These are phyloP conservation scores for Phylloscopus collybita DNA, from an alignment of 2,797 vertebrate genomes.

Conservation along the genomic window DNA sequence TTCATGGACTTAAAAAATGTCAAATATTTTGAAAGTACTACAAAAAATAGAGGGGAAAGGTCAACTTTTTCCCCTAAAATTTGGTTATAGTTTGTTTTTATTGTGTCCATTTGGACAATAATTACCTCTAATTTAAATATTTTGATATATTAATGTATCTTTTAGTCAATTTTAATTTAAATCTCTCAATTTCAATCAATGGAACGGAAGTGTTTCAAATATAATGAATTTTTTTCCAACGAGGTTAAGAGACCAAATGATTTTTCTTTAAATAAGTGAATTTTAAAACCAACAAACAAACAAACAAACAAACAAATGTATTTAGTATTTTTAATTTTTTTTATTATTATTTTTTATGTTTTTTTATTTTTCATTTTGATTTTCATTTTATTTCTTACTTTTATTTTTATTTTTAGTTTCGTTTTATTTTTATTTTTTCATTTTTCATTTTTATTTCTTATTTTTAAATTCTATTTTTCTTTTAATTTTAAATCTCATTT, in stretches of 20 bases:
- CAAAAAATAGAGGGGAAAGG: background rate
- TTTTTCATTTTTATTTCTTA: background rate
- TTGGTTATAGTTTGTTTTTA: background rate
- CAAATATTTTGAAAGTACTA: background rate
- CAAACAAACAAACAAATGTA: no score
- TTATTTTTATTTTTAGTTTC: no score
- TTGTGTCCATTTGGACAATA: background rate
- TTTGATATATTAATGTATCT: background rate
- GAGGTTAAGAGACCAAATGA: rapidly evolving
- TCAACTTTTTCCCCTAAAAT: rapidly evolving
- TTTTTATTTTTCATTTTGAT: background rate
- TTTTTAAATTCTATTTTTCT: no score
- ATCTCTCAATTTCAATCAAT: background rate
- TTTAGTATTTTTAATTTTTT: background rate
- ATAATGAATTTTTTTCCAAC: background rate
- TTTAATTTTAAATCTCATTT: no score
- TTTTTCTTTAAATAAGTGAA: background rate
- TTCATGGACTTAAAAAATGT: background rate
- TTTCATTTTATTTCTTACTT: background rate
- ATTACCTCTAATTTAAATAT: background rate
- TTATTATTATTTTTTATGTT: background rate
- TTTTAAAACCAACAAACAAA: background rate
- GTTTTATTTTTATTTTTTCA: background rate
- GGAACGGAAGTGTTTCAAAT: background rate
- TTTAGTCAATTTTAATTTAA: background rate